Percentiles rank a stretch among this genome's conserved stretches.
Conservation (phyloP, 2,888 invertebrate genomes). For the Eupithecia centaureata region DNA sequence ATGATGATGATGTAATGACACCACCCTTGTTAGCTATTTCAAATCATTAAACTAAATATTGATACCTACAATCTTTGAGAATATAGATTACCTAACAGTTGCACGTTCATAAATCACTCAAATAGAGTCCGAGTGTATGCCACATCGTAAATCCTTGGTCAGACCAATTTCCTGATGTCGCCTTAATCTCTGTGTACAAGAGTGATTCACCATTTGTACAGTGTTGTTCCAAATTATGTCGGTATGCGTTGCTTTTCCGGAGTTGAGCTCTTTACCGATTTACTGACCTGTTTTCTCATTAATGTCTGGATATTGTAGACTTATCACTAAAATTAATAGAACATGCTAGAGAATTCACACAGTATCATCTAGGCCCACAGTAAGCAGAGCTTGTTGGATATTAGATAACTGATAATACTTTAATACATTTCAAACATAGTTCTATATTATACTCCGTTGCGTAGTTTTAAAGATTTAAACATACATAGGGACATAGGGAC, state of each 20-base stretch:
- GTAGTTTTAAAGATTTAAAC: no score
- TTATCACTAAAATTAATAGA: neutral
- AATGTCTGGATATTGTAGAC: neutral
- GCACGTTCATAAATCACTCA: constrained; percentile 41
- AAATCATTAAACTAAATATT: neutral
- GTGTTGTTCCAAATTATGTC: constrained; percentile 40
- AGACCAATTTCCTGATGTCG: constrained; percentile 46
- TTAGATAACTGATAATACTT: no score
- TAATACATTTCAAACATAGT: no score
- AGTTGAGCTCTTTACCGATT: constrained; percentile 14
- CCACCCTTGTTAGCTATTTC: neutral
- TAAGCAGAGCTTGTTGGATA: no score
- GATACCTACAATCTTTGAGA: neutral
- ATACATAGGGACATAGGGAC: no score
- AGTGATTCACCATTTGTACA: constrained; percentile 41
- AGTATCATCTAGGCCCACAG: no score
- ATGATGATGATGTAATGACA: no score
- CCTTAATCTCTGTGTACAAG: constrained; percentile 42
- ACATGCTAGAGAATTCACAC: no score
- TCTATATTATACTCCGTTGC: no score
- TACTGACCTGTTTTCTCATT: neutral
- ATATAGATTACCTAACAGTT: constrained; percentile 25
- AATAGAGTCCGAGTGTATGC: constrained; percentile 35
- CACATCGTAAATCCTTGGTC: constrained; percentile 44
- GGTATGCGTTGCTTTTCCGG: constrained; percentile 44